Evolutionary conservation across 2,888 invertebrate genomes (phyloP).

Genomic region (Hypomecis punctinalis): DNA sequence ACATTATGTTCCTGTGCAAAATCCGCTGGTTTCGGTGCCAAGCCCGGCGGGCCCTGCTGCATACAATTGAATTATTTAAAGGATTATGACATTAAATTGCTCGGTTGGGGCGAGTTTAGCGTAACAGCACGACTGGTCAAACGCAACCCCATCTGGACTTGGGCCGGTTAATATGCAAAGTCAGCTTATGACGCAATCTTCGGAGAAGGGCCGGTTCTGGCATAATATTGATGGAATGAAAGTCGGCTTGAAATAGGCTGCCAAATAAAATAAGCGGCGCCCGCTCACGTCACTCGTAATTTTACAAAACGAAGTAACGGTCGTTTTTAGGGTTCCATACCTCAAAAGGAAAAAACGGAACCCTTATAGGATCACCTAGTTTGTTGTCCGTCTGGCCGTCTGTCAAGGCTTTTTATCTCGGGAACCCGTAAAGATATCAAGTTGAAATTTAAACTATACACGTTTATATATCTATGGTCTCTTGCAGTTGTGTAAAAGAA

Average conservation of each 20-base stretch:
- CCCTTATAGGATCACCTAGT: no score
- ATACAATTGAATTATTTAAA: constrained; percentile 64
- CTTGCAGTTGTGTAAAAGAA: no score
- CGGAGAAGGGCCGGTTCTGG: constrained; percentile 25
- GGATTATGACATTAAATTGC: constrained; percentile 64
- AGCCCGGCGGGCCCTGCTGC: constrained; percentile 55
- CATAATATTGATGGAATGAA: constrained; percentile 30
- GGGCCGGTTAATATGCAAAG: constrained; percentile 35
- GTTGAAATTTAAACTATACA: no score
- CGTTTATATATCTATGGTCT: no score
- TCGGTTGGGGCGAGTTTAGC: constrained; percentile 50
- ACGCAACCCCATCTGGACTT: constrained; percentile 38
- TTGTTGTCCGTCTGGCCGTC: no score
- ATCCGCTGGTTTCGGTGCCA: constrained; percentile 55
- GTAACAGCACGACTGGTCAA: constrained; percentile 49
- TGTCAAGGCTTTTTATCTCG: no score
- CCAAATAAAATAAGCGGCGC: constrained; percentile 8
- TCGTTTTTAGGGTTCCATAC: no score
- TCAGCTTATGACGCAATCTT: constrained; percentile 33
- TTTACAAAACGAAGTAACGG: no score
- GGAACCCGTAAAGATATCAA: no score
- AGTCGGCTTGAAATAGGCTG: constrained; percentile 2
- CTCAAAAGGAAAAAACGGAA: no score
- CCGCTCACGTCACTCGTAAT: no score
- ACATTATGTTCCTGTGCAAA: constrained; percentile 50